Evolutionary conservation across 2,888 invertebrate species (phyloP).

Genomic region (Brachycybe producta): DNA sequence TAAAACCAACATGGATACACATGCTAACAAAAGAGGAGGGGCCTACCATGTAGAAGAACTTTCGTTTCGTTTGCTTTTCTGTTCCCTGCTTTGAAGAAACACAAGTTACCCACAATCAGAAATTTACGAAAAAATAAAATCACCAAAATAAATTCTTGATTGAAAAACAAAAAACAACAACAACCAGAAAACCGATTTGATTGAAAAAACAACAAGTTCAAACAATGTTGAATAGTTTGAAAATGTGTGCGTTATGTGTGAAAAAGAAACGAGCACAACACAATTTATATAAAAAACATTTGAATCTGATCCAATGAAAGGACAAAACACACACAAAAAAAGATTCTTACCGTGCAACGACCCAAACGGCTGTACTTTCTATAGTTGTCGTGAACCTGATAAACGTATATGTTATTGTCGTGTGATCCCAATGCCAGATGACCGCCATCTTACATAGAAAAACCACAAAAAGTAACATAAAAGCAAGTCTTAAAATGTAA

Average conservation of each 20-base stretch:
- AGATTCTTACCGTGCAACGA: conserved; percentile 69
- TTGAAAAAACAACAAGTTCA: no score
- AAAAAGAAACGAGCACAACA: no score
- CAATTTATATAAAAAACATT: not conserved
- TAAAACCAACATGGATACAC: no score
- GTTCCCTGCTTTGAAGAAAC: conserved; percentile 10
- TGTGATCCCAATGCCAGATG: conserved; percentile 72
- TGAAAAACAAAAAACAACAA: no score
- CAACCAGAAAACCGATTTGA: no score
- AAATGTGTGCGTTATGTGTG: no score
- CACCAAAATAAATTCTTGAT: no score
- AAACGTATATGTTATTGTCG: conserved; percentile 80
- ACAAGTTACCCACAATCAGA: not conserved
- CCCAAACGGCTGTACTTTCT: conserved; percentile 65
- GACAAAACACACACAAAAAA: not conserved
- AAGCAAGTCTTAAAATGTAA: not conserved
- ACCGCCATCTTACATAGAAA: conserved; percentile 62
- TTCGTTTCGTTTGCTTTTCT: conserved; percentile 20
- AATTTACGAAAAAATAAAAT: no score
- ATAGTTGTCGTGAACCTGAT: conserved; percentile 65
- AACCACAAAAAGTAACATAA: no score
- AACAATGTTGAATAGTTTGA: no score
- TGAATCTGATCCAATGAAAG: no score
- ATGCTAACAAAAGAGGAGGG: no score
- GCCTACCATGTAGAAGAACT: conserved; percentile 20